Evolutionary conservation across 2,113 vertebrate genomes (phyloP).

Genomic region (Hemiprocne comata): DNA sequence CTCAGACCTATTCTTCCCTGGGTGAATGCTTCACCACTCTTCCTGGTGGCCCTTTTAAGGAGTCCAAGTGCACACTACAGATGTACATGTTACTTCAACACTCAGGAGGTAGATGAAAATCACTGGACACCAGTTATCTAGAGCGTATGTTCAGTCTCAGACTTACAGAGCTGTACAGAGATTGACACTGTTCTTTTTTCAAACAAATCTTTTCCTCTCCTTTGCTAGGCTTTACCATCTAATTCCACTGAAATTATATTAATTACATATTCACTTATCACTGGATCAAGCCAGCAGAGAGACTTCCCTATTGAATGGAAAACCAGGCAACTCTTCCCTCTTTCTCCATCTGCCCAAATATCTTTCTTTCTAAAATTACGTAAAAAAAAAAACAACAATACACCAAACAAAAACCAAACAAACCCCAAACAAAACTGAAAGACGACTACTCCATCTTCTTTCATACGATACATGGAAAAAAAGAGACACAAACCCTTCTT

Average conservation of each 20-base stretch:
- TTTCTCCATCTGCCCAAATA: background rate
- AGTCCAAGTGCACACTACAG: background rate
- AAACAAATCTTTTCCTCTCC: background rate
- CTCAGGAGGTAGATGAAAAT: background rate
- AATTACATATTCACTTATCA: background rate
- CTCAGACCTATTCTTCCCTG: background rate
- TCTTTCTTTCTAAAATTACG: background rate
- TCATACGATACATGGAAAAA: background rate
- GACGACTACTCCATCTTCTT: background rate
- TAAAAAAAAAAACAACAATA: background rate
- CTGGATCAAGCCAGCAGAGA: background rate
- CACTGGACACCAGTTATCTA: background rate
- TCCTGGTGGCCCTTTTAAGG: background rate
- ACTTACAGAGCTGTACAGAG: background rate
- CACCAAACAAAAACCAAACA: too few relatives aligned
- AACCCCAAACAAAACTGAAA: background rate
- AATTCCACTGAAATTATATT: background rate
- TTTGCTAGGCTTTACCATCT: background rate
- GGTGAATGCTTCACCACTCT: background rate
- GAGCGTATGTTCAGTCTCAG: background rate
- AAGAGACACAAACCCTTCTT: background rate
- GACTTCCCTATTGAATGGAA: background rate
- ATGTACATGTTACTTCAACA: accelerated
- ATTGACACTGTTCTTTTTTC: background rate
- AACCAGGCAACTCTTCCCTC: background rate